Evolutionary conservation across 2,113 vertebrate species (phyloP), one percentile per base, ranked within the genome.

Genomic region (Macaca nemestrina): DNA sequence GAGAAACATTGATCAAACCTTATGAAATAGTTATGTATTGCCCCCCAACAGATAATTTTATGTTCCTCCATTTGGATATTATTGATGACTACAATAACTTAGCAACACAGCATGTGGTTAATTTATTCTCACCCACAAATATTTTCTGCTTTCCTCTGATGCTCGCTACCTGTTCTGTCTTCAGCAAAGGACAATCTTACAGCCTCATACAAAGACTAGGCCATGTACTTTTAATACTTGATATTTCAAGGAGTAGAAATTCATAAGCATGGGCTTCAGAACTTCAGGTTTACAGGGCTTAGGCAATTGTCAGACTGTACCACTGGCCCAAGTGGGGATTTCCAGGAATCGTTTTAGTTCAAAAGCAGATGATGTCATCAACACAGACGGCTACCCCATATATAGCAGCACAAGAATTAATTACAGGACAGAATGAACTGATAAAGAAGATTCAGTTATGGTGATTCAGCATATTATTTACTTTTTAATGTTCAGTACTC

Each of bases 1-100:
- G 30, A 80, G 48, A 94, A 84, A 86, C 48, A 52, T 38, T 70
- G 61, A 48, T 83, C 64, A 81, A 40, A 76, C 12, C 18, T 90
- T 55, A 88, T 48, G 75, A 84, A 93, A 32, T 38, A 12, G 92
- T 38, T 88, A 43, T 43, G 3, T 76, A 43, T n/a, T 48, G 2
- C 50, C 40, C 32, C 14, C 75, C 10, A 67, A 9, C 14, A 61
- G 75, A 93, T 35, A 90, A 80, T 48, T n/a, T 45, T 61, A 20
- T 32, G 1, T 32, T 84, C 30, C 16, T 93, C 30, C 32, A 16
- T 93, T 55, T 76, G 64, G 52, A 76, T 91, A 2, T 85, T 87
- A 50, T n/a, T 81, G 67, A 72, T 91, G 57, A 90, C 20, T 61
- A 11, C 40, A 79, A 61, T 92, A 86, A 96, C 90, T 86, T 59